Conservation (phyloP, 2,113 vertebrate species). For the Falco punctatus region DNA sequence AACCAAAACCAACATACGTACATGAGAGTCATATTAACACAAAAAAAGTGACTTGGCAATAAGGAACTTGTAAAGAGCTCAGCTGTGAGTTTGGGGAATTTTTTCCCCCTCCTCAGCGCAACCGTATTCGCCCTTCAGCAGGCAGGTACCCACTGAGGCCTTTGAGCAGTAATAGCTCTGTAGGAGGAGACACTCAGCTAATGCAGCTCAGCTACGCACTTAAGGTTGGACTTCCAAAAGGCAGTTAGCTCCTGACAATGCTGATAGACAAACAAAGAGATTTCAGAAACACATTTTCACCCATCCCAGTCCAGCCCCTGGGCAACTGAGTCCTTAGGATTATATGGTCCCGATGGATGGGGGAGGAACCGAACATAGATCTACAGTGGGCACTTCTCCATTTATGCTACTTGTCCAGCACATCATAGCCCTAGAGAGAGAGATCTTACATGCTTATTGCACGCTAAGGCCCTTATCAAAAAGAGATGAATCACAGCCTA, state of each 20-base stretch:
- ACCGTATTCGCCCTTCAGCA: neutral
- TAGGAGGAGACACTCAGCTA: neutral
- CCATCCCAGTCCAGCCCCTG: neutral
- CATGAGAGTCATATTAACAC: neutral
- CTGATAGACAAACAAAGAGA: neutral
- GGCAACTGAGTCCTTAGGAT: neutral
- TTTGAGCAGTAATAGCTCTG: neutral
- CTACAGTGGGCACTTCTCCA: neutral
- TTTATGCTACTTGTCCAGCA: neutral
- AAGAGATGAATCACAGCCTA: neutral
- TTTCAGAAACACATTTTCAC: neutral
- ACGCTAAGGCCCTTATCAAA: neutral
- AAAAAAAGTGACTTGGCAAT: neutral
- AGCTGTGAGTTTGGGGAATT: neutral
- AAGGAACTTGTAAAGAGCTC: neutral
- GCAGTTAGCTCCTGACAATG: neutral
- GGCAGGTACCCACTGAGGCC: neutral
- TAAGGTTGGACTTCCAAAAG: neutral
- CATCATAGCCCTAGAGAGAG: neutral
- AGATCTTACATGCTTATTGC: neutral
- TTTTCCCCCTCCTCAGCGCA: neutral
- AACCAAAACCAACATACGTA: neutral
- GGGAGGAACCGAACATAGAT: neutral
- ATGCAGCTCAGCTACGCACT: neutral
- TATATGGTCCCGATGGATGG: fast-evolving